Evolutionary conservation across 30 jellyfish, hydroid and myxozoan genomes (phyloP).

Genomic region (Haliclystus octoradiatus): DNA sequence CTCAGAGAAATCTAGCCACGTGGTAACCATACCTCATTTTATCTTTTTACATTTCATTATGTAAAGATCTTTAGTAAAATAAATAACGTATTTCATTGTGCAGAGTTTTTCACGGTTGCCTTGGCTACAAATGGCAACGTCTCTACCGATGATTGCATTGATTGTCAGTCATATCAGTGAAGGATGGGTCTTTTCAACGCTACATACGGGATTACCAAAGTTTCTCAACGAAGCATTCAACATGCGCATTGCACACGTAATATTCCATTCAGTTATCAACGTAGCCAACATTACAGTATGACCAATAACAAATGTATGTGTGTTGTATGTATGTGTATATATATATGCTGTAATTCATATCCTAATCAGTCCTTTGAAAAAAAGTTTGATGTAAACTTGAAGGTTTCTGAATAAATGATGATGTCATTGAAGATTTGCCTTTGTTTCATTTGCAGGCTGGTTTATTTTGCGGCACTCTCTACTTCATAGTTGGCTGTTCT

Average conservation of each 20-base stretch:
- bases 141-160: conserved; percentile 78
- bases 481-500: neutral
- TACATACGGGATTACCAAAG: conserved; percentile 88
- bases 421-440: no score
- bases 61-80: conserved; percentile 22
- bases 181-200: conserved; percentile 93
- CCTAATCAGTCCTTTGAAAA: no score
- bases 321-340: no score
- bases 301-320: no score
- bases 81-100: no score
- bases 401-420: no score
- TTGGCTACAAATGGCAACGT: conserved; percentile 76
- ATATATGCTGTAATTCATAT: no score
- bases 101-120: conserved; percentile 46
- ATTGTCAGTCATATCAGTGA: conserved; percentile 90
- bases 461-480: neutral
- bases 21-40: no score
- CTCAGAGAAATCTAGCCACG: no score
- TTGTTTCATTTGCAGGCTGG: neutral
- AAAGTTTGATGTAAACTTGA: no score
- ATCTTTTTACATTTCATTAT: conserved; percentile 38
- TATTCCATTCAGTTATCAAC: conserved; percentile 1
- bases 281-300: no score
- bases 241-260: conserved; percentile 62
- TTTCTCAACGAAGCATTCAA: conserved; percentile 76